Conservation (phyloP, 1,140 invertebrate species). For the Panulirus ornatus region DNA sequence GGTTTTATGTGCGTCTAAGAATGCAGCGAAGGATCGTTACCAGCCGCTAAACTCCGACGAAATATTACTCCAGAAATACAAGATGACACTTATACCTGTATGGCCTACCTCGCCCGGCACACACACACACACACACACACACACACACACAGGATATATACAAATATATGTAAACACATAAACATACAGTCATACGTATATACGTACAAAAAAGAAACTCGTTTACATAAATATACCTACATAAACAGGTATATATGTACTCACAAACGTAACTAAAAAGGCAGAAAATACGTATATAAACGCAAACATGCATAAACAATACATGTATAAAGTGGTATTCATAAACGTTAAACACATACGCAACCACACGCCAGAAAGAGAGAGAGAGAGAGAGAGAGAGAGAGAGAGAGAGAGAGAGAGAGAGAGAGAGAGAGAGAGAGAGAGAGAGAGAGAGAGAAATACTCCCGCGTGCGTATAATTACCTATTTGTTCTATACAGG, state of each 20-base stretch:
- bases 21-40: neutral
- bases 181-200: neutral
- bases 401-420: neutral
- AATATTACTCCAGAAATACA: conserved; percentile 11
- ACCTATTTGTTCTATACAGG: no score
- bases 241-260: neutral
- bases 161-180: no score
- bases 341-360: no score
- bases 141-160: neutral
- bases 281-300: neutral
- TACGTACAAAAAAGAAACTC: no score
- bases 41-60: neutral
- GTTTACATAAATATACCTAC: neutral
- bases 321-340: no score
- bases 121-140: neutral
- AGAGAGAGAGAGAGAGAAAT: conserved; percentile 7
- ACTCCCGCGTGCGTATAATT: conserved; percentile 12
- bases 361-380: no score
- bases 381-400: neutral
- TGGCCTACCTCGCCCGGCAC: neutral
- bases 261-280: neutral
- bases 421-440: neutral
- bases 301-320: neutral
- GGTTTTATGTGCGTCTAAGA: neutral
- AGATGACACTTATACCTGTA: conserved; percentile 2